Percentiles rank a stretch among this genome's conserved stretches.
phyloP scores from a whole-genome alignment of 2,113 vertebrate species.

The Tychaedon coryphoeus region DNA sequence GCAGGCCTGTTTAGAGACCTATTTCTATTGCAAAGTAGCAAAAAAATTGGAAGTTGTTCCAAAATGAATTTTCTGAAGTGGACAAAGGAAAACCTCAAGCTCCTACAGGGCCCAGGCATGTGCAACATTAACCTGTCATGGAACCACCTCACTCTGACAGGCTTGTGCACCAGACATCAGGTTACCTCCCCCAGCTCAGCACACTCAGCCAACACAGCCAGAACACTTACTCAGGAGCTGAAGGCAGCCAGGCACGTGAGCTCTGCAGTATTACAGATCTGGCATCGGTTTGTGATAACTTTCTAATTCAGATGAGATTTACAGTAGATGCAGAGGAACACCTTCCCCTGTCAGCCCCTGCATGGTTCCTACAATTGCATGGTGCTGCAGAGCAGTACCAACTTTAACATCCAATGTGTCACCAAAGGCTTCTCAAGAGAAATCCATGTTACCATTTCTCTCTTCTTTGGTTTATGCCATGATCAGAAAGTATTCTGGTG shows the following conservation, averaged over 20 bases:
- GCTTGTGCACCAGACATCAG: background rate
- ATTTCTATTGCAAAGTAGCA: background rate
- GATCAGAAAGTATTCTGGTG: background rate
- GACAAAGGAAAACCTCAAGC: background rate
- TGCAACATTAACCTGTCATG: fast-evolving
- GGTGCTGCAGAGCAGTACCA: background rate
- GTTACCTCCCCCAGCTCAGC: background rate
- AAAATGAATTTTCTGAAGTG: background rate
- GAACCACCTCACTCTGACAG: background rate
- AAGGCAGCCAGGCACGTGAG: background rate
- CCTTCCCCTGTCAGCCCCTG: background rate
- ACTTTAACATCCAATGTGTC: background rate
- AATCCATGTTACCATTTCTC: background rate
- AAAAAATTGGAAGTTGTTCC: background rate
- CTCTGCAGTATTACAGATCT: background rate
- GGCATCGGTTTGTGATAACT: background rate
- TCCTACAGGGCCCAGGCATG: background rate
- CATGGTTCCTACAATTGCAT: fast-evolving
- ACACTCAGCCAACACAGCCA: background rate
- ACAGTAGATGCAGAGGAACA: background rate
- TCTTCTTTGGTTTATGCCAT: background rate
- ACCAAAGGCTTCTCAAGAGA: background rate
- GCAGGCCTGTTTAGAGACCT: background rate
- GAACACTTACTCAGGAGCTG: background rate
- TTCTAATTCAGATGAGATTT: background rate